Conservation (phyloP, 2,797 vertebrate species). For the Enteromius mattozi region DNA sequence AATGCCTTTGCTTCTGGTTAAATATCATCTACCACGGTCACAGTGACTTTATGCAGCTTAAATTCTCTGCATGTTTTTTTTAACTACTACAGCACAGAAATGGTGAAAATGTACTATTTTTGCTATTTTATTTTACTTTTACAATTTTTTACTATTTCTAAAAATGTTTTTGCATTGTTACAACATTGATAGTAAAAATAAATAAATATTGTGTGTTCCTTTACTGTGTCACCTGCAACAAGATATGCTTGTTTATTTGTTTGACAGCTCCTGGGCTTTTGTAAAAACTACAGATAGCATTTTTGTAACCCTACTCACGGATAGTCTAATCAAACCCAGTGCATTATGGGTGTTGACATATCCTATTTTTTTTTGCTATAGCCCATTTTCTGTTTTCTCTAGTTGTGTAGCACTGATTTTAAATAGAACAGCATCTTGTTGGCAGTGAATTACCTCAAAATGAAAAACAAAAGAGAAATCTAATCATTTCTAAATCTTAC, state of each 20-base stretch:
- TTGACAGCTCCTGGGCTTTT: not conserved
- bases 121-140: not conserved
- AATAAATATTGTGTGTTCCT: not conserved
- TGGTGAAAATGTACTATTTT: not conserved
- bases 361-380: not conserved
- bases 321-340: not conserved
- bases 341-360: not conserved
- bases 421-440: not conserved
- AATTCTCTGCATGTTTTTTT: not conserved
- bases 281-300: not conserved
- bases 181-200: not conserved
- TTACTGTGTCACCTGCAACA: not conserved
- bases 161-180: not conserved
- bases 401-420: not conserved
- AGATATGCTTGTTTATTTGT: not conserved
- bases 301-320: not conserved
- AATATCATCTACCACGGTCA: not conserved
- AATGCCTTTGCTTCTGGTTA: not conserved
- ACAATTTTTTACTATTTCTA: not conserved
- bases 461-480: not conserved
- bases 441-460: not conserved
- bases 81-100: not conserved
- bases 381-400: not conserved
- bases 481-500: not conserved
- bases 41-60: not conserved